These are phyloP conservation scores for Karalla daura DNA, from an alignment of 2,797 vertebrate species.

Conservation along the genomic window DNA sequence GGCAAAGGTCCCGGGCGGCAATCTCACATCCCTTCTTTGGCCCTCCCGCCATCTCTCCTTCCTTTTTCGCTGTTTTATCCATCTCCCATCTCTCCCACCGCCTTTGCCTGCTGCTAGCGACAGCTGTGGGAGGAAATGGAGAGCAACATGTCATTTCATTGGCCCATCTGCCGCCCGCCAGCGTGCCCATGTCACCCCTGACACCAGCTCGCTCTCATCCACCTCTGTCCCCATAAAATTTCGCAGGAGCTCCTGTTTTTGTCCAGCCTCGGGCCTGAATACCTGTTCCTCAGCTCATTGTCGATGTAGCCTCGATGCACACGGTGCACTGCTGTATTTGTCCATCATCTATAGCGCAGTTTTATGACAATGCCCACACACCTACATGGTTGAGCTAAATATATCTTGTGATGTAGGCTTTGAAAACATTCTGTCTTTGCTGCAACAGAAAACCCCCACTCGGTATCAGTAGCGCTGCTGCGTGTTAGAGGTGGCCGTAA, in stretches of 20 bases:
- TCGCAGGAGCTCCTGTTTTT: constrained; percentile 6
- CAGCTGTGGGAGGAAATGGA: constrained; percentile 58
- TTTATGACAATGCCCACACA: background rate
- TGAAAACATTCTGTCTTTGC: background rate
- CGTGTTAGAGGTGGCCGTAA: no score
- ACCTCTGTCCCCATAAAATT: constrained; percentile 1
- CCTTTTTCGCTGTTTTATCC: constrained; percentile 9
- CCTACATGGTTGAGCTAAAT: background rate
- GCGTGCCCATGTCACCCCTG: constrained; percentile 29
- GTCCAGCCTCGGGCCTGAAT: no score
- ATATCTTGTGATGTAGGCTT: background rate
- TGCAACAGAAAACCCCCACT: background rate
- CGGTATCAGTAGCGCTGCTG: background rate
- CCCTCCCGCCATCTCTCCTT: constrained; percentile 28
- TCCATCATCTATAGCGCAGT: background rate
- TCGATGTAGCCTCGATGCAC: background rate
- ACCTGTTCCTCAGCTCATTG: background rate
- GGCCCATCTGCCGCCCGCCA: constrained; percentile 43
- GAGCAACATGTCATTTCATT: constrained; percentile 54
- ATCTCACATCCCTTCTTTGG: constrained; percentile 28
- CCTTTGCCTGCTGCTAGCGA: constrained; percentile 43
- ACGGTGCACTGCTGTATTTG: background rate
- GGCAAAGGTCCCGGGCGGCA: constrained; percentile 47
- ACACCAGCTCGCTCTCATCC: constrained; percentile 19
- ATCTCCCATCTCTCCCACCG: background rate